Percentiles rank a stretch among this genome's conserved stretches.
Conservation (phyloP, 2,797 vertebrate species). For the Cryptoblepharus egeriae region DNA sequence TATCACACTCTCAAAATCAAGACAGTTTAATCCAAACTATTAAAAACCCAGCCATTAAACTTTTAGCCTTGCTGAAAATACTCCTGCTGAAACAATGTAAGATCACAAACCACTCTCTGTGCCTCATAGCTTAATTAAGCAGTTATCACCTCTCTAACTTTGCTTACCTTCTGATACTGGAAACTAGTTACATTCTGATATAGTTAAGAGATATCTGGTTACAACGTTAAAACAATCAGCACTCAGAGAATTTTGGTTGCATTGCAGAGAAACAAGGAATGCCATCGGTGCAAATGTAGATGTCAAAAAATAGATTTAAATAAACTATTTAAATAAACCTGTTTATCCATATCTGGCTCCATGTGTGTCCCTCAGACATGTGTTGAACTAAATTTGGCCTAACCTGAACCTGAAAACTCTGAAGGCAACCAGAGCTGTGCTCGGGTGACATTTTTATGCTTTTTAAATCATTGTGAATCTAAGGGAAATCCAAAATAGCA, state of each 20-base stretch:
- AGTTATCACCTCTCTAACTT: constrained; percentile 10
- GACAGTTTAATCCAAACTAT: constrained; percentile 13
- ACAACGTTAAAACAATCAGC: constrained; percentile 1
- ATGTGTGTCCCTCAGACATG: too few relatives aligned
- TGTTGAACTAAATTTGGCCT: too few relatives aligned
- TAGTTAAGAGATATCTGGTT: not conserved
- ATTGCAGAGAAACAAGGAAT: not conserved
- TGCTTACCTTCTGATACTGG: constrained; percentile 16
- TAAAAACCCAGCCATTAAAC: constrained; percentile 4
- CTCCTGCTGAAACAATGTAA: not conserved
- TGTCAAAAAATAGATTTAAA: too few relatives aligned
- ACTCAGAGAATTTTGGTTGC: not conserved
- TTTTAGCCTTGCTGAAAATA: constrained; percentile 13
- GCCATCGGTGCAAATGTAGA: not conserved
- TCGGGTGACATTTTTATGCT: too few relatives aligned
- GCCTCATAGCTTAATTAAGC: constrained; percentile 18
- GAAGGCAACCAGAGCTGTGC: too few relatives aligned
- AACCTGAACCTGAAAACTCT: too few relatives aligned
- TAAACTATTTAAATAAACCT: too few relatives aligned
- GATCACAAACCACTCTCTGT: not conserved
- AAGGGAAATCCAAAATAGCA: too few relatives aligned
- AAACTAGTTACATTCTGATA: constrained; percentile 14
- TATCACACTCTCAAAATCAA: constrained; percentile 7
- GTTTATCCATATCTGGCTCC: too few relatives aligned
- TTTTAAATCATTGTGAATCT: too few relatives aligned